Conservation (phyloP, 2,797 vertebrate genomes). For the Alosa sapidissima region DNA sequence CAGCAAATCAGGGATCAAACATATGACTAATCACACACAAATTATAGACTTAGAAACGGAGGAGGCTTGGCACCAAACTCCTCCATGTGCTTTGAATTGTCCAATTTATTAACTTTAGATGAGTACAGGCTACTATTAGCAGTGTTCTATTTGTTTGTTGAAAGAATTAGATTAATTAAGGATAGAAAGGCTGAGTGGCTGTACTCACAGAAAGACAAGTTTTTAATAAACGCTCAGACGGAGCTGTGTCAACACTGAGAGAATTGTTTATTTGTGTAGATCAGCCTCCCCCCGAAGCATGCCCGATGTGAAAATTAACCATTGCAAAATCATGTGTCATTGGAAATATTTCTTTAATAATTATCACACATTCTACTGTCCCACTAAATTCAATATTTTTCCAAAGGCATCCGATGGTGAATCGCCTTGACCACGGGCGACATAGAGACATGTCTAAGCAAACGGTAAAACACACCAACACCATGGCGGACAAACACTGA, state of each 20-base stretch:
- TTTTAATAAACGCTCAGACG: neutral
- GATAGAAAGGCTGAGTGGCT: neutral
- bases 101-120: conserved; percentile 44
- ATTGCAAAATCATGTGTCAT: neutral
- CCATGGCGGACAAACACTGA: conserved; percentile 63
- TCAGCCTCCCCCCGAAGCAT: neutral
- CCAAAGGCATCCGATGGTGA: neutral
- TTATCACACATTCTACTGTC: neutral
- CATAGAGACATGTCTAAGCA: conserved; percentile 46
- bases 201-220: neutral
- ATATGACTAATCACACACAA: conserved; percentile 35
- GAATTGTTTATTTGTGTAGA: neutral
- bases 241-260: neutral
- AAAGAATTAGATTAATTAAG: conserved; percentile 11
- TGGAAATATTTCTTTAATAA: neutral
- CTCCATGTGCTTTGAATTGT: conserved; percentile 53
- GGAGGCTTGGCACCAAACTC: conserved; percentile 16
- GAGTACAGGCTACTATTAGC: conserved; percentile 28
- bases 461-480: conserved; percentile 57
- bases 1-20: conserved; percentile 47
- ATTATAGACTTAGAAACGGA: conserved; percentile 29
- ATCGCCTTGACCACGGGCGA: neutral
- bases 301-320: neutral
- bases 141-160: conserved; percentile 47
- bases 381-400: neutral